Conservation (phyloP, 1,140 invertebrate genomes). For the Gyrodactylus salaris region DNA sequence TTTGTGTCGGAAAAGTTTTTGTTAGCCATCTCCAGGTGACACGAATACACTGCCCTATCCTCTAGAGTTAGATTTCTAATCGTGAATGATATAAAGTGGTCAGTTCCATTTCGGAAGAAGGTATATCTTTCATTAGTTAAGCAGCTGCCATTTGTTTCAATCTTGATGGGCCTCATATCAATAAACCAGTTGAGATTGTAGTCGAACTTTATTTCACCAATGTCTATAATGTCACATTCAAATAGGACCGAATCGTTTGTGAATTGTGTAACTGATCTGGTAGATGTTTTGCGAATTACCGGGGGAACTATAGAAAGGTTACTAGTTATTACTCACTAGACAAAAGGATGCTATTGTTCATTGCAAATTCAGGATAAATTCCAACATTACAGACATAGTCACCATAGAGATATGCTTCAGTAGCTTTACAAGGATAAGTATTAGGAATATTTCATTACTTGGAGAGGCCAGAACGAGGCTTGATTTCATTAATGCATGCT, state of each 20-base stretch:
- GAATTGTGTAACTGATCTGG: background rate
- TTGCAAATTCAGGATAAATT: too few species aligned
- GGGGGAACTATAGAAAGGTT: background rate
- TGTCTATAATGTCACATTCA: background rate
- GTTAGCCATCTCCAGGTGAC: background rate
- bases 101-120: background rate
- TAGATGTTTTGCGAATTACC: background rate
- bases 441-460: background rate
- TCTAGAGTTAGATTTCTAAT: background rate
- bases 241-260: background rate
- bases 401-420: background rate
- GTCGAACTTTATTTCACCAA: background rate
- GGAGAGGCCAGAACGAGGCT: background rate
- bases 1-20: background rate
- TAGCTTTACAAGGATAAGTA: background rate
- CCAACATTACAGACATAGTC: background rate
- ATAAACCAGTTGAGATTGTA: background rate
- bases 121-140: background rate
- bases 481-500: too few species aligned
- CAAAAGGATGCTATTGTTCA: too few species aligned
- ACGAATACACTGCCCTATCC: background rate
- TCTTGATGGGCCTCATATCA: background rate
- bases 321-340: too few species aligned
- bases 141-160: background rate
- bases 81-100: background rate